These are phyloP conservation scores for Malurus leucopterus DNA, from an alignment of 2,797 vertebrate species.

Conservation along the genomic window DNA sequence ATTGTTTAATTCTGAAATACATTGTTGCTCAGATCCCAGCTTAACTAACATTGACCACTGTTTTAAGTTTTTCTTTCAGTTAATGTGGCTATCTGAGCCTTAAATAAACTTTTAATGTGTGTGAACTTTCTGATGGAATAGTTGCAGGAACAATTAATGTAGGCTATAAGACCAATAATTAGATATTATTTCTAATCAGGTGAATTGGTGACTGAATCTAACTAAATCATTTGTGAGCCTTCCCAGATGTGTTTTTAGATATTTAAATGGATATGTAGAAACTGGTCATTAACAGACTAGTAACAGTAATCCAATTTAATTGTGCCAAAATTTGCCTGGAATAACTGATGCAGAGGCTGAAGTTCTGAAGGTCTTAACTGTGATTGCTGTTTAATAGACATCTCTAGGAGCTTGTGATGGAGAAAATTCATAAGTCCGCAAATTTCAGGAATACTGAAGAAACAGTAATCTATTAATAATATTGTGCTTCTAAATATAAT, in stretches of 20 bases:
- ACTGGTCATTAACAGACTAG: neutral
- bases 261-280: neutral
- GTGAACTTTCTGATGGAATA: neutral
- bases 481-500: neutral
- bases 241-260: neutral
- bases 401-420: neutral
- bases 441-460: neutral
- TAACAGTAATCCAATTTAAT: neutral
- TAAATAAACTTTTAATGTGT: neutral
- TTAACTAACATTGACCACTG: neutral
- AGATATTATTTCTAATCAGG: neutral
- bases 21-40: neutral
- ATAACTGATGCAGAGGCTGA: rapidly evolving
- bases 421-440: rapidly evolving
- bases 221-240: neutral
- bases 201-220: neutral
- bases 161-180: neutral
- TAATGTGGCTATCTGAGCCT: neutral
- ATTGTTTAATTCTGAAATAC: neutral
- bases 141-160: neutral
- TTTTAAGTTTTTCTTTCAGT: neutral
- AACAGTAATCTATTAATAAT: neutral
- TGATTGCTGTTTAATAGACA: neutral
- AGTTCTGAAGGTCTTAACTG: neutral
- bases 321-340: neutral